Base-by-base conservation (phyloP, 35 echinoderm and acorn worm species). In the Acanthaster planci region DNA sequence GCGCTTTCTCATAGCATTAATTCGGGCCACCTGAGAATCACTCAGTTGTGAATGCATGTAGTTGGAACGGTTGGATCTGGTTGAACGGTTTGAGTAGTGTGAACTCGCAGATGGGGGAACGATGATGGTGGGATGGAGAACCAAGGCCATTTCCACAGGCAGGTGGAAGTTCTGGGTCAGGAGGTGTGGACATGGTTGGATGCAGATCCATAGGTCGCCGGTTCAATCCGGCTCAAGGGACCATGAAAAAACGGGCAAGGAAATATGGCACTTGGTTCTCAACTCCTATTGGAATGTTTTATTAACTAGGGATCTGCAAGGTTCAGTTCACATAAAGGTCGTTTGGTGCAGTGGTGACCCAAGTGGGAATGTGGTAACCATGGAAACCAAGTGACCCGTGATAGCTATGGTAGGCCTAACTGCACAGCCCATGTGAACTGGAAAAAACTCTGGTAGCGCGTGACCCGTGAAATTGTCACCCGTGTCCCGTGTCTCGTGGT, bases 161-260 rank as follows among this genome's bases (percentile, higher is more conserved):
- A 21, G 55, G 55, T 16, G 55, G 55, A 23, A 58, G 26, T 58
- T 16, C 1, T 58, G 55, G 55, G 17, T 58, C 26, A 2, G 4
- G 55, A 21, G 55, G 55, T 21, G 17, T 58, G 55, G 26, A 16
- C 26, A 7, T 58, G 55, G 26, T 23, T 58, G 10, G 55, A 58
- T 58, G 55, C 26, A 58, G 55, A 58, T 7, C 26, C 55, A 58
- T 21, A 55, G 10, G 52, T 55, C 52, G 52, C 52, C 21, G 52
- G 52, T 55, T 55, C 21, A 55, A 21, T 55, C 52, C 0, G 52
- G 52, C 52, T 55, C 52, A 21, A 55, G 21, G 52, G 52, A 55
- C 52, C 52, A 55, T 55, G 52, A 55, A 55, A 55, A 55, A 55
- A n/a, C n/a, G n/a, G n/a, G n/a, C n/a, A n/a, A n/a, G n/a, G n/a